These are phyloP conservation scores for Threskiornis aethiopicus DNA, from an alignment of 2,797 vertebrate species.

Conservation along the genomic window DNA sequence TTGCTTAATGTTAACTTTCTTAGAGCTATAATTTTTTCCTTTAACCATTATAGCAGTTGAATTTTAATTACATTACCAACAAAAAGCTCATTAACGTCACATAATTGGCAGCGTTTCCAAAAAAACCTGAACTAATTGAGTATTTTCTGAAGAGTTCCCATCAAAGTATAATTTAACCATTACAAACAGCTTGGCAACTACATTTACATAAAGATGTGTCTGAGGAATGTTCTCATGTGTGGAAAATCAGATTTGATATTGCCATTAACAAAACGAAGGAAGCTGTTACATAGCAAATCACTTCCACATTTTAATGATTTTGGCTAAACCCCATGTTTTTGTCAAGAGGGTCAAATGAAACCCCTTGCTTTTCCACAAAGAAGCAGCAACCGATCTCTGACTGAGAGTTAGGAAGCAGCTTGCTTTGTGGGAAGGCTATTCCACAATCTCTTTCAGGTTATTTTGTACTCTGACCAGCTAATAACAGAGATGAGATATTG, in stretches of 20 bases:
- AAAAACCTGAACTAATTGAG: conserved; percentile 82
- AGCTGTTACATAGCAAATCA: conserved; percentile 47
- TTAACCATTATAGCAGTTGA: conserved; percentile 79
- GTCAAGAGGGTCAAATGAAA: conserved; percentile 38
- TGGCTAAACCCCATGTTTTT: conserved; percentile 47
- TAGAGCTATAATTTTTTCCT: conserved; percentile 73
- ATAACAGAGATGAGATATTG: background rate
- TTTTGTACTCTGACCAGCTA: background rate
- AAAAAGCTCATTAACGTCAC: conserved; percentile 81
- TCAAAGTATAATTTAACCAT: conserved; percentile 84
- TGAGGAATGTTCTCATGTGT: conserved; percentile 77
- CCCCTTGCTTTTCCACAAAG: conserved; percentile 16
- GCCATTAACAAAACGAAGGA: conserved; percentile 58
- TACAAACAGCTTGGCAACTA: conserved; percentile 83
- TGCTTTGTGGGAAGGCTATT: background rate
- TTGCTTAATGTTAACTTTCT: conserved; percentile 78
- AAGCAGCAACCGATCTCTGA: background rate
- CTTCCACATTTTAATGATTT: conserved; percentile 54
- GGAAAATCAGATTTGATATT: conserved; percentile 78
- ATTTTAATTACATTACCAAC: conserved; percentile 83
- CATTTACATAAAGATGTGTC: conserved; percentile 82
- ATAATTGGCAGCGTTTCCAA: conserved; percentile 81
- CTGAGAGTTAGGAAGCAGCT: background rate
- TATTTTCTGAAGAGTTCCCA: conserved; percentile 82
- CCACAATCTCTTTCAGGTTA: background rate